Evolutionary conservation across 2,113 vertebrate genomes (phyloP).

Genomic region (Campylomormyrus tamandua): DNA sequence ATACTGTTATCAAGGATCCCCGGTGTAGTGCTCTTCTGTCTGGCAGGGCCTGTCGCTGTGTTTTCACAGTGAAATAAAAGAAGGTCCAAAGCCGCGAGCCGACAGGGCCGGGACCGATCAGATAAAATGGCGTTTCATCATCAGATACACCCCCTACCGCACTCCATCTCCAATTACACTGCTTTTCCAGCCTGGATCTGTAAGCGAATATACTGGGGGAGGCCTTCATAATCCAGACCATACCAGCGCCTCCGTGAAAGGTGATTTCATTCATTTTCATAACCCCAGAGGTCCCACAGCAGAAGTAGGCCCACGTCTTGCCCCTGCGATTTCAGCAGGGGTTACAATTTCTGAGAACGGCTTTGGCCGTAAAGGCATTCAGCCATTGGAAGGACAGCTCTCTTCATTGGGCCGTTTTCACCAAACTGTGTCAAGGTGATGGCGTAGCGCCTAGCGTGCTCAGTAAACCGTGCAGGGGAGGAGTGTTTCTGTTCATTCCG

Average conservation of each 20-base stretch:
- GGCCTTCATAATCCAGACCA: not conserved
- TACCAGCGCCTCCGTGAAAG: not conserved
- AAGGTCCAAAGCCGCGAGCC: not conserved
- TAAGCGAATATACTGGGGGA: not conserved
- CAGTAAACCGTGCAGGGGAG: not conserved
- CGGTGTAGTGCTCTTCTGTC: slow-evolving; percentile 31
- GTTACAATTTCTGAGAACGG: not conserved
- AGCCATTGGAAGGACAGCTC: not conserved
- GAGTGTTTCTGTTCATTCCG: not conserved
- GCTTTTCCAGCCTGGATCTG: not conserved
- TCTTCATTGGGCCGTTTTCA: not conserved
- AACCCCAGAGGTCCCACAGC: not conserved
- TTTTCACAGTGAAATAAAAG: slow-evolving; percentile 30
- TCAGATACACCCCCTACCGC: not conserved
- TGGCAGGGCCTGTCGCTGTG: slow-evolving; percentile 25
- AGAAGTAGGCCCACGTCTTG: not conserved
- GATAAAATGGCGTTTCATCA: slow-evolving; percentile 2
- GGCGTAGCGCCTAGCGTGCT: not conserved
- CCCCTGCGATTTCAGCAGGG: not conserved
- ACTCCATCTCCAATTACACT: not conserved
- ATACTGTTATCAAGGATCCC: slow-evolving; percentile 32
- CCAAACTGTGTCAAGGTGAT: not conserved
- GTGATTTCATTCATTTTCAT: slow-evolving; percentile 6
- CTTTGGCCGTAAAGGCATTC: not conserved
- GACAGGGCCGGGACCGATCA: not conserved